phyloP scores from a whole-genome alignment of 2,113 vertebrate genomes.

The Sminthopsis crassicaudata region DNA sequence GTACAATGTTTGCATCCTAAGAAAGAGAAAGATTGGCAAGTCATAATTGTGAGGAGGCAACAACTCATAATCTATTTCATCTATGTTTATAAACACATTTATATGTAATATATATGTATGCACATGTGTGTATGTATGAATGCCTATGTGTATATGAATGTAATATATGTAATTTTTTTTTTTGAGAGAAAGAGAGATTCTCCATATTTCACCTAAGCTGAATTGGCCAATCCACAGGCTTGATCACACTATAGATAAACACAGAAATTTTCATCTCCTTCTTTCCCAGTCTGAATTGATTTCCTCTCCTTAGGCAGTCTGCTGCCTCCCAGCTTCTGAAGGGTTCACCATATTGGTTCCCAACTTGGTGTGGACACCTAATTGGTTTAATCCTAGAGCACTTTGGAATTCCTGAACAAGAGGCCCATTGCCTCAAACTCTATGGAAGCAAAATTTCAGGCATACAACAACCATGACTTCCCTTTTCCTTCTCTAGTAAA shows the following conservation, averaged over 20 bases:
- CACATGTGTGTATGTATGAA: not conserved
- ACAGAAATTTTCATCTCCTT: not conserved
- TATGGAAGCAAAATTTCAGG: not conserved
- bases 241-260: not conserved
- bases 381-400: not conserved
- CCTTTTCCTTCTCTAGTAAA: not conserved
- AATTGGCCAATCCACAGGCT: not conserved
- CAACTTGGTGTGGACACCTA: not conserved
- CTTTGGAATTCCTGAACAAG: not conserved
- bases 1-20: not conserved
- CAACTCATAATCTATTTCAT: not conserved
- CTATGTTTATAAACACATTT: not conserved
- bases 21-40: not conserved
- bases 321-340: not conserved
- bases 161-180: not conserved
- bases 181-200: not conserved
- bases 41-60: not conserved
- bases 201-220: not conserved
- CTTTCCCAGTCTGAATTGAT: not conserved
- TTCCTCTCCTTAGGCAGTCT: not conserved
- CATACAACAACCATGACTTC: not conserved
- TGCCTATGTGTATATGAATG: not conserved
- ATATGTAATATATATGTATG: too few species aligned
- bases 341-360: not conserved
- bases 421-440: not conserved